These are phyloP conservation scores for Apodemus sylvaticus DNA, from an alignment of 2,113 vertebrate species.

Conservation along the genomic window DNA sequence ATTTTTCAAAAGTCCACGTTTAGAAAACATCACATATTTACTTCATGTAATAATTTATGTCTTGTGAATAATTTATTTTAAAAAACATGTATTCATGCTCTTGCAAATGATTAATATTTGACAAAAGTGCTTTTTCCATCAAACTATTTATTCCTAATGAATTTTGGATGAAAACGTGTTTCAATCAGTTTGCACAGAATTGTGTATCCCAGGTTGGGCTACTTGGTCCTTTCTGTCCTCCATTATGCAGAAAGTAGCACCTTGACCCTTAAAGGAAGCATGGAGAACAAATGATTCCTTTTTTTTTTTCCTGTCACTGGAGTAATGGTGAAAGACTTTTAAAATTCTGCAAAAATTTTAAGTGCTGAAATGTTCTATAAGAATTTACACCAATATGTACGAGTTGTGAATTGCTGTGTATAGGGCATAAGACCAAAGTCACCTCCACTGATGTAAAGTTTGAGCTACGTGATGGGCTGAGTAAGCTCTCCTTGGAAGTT, in stretches of 20 bases:
- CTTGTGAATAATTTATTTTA: background rate
- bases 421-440: slow-evolving; percentile 56
- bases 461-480: slow-evolving; percentile 44
- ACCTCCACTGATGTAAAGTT: slow-evolving; percentile 29
- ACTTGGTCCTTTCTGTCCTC: background rate
- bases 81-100: background rate
- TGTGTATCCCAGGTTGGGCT: background rate
- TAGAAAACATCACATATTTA: background rate
- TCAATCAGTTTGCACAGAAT: background rate
- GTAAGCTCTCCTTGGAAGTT: slow-evolving; percentile 40
- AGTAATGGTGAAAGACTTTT: background rate
- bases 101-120: background rate
- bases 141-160: background rate
- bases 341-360: background rate
- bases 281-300: background rate
- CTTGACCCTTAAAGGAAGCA: background rate
- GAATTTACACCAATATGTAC: slow-evolving; percentile 27
- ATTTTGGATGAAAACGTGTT: background rate
- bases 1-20: background rate
- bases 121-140: background rate
- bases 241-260: background rate
- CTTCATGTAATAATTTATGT: background rate
- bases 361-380: background rate
- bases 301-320: background rate
- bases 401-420: background rate